phyloP scores from a whole-genome alignment of 2,888 invertebrate genomes.

The Stenurella melanura region DNA sequence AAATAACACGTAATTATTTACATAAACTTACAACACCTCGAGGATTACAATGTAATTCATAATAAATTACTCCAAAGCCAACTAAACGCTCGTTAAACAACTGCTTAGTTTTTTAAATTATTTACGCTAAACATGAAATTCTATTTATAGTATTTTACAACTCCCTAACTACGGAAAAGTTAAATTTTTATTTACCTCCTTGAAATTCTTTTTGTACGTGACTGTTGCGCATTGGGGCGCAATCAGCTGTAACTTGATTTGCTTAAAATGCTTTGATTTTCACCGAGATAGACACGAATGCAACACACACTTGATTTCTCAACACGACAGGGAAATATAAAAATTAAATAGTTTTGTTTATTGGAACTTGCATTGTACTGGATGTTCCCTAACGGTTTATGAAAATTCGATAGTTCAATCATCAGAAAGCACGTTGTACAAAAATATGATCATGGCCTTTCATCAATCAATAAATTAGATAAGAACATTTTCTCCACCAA shows the following conservation, averaged over 20 bases:
- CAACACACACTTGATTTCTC: slow-evolving; percentile 52
- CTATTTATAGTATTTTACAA: slow-evolving; percentile 46
- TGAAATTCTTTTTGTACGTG: slow-evolving; percentile 57
- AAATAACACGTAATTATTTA: slow-evolving; percentile 29
- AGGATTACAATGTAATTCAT: slow-evolving; percentile 28
- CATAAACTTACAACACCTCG: slow-evolving; percentile 35
- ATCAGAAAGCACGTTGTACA: no score
- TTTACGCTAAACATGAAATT: slow-evolving; percentile 44
- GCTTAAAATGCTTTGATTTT: slow-evolving; percentile 60
- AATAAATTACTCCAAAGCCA: slow-evolving; percentile 39
- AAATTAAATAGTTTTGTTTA: slow-evolving; percentile 29
- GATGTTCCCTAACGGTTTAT: no score
- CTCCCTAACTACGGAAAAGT: slow-evolving; percentile 41
- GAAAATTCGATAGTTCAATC: no score
- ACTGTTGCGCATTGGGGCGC: slow-evolving; percentile 57
- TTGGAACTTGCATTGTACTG: slow-evolving; percentile 14
- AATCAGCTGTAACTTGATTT: slow-evolving; percentile 61
- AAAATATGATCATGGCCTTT: no score
- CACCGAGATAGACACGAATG: slow-evolving; percentile 61
- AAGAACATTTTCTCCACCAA: no score
- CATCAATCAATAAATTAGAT: no score
- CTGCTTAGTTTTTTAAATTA: slow-evolving; percentile 46
- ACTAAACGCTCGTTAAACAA: slow-evolving; percentile 44
- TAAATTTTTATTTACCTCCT: slow-evolving; percentile 51
- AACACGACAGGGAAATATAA: slow-evolving; percentile 52